These are phyloP conservation scores for Drosophila trapezifrons DNA, from an alignment of 1,140 invertebrate genomes.

Conservation along the genomic window DNA sequence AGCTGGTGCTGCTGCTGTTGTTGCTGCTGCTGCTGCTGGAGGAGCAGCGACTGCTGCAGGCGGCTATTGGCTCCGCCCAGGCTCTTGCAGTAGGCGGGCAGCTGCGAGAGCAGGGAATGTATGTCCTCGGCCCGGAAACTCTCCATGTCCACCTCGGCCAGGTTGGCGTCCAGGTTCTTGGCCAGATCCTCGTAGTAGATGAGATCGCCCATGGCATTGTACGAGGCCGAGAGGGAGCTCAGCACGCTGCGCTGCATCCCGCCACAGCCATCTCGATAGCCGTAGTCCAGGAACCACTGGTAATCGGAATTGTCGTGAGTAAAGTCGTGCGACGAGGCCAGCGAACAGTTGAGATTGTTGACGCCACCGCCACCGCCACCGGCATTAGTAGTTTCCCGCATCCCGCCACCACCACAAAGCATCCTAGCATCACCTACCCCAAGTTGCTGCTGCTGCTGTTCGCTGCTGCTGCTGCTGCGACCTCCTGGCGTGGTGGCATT, in stretches of 20 bases:
- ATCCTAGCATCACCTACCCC: slow-evolving; percentile 75
- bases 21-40: slow-evolving; percentile 84
- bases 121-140: slow-evolving; percentile 96
- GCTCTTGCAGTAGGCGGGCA: slow-evolving; percentile 88
- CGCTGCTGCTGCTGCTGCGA: slow-evolving; percentile 50
- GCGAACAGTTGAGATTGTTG: slow-evolving; percentile 81
- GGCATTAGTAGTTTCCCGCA: slow-evolving; percentile 55
- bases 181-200: slow-evolving; percentile 93
- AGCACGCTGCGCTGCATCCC: slow-evolving; percentile 91
- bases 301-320: slow-evolving; percentile 95
- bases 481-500: slow-evolving; percentile 84
- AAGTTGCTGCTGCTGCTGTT: slow-evolving; percentile 67
- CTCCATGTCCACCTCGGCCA: slow-evolving; percentile 97
- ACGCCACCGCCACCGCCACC: slow-evolving; percentile 33
- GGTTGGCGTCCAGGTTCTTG: slow-evolving; percentile 94
- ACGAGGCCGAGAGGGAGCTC: slow-evolving; percentile 91
- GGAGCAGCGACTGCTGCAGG: slow-evolving; percentile 70
- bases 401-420: slow-evolving; percentile 65
- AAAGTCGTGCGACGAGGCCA: slow-evolving; percentile 87
- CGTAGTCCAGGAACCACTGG: slow-evolving; percentile 94
- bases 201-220: slow-evolving; percentile 89
- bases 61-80: slow-evolving; percentile 73
- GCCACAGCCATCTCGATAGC: slow-evolving; percentile 91
- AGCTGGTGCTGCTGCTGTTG: slow-evolving; percentile 55
- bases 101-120: slow-evolving; percentile 91